Base-by-base conservation (phyloP, 30 jellyfish, hydroid and myxozoan genomes). In the Rhopilema esculentum region DNA sequence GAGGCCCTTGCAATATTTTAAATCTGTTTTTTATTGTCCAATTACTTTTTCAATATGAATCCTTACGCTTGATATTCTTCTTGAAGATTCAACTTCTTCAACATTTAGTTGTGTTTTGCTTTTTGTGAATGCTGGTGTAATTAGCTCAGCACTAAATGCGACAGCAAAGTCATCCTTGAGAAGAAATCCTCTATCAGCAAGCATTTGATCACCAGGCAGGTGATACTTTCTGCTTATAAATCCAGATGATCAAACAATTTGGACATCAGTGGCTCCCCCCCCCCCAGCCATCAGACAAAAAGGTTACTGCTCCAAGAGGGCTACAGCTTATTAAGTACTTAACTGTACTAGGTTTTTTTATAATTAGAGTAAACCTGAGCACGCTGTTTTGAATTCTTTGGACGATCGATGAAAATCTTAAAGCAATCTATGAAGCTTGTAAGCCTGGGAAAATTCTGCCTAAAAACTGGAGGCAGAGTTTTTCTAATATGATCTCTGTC, bases 361-460 rank as follows among this genome's bases (percentile, higher is more conserved):
- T 88, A 88, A 20, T 79, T 66, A 0, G 79, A 83, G 50, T 87
- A 77, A 1, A 49, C 75, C 51, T 76, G 92, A 21, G 86, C 85
- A 49, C 92, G 66, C 40, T 95, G 95, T 69, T 78, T 51, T 1
- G 51, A 75, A 66, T 33, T 69, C 26, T 83, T 25, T 2, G 97
- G 96, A 16, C 97, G 79, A 68, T 88, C 97, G 82, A 88, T 70
- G 27, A 80, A 88, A 1, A 88, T 72, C 57, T 88, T 91, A 87
- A 88, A 88, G 72, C 97, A 87, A 49, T 87, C 96, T 1, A 87
- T 76, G 16, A 87, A 77, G 64, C 69, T 51, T 77, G 96, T 76
- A 77, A 87, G 69, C 29, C 88, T 30, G 19, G 96, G 96, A 48
- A 87, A 87, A 16, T 87, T 77, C 2, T 49, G 77, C 33, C 77